phyloP scores from a whole-genome alignment of 2,888 invertebrate genomes.

The Metopia argyrocephala region DNA sequence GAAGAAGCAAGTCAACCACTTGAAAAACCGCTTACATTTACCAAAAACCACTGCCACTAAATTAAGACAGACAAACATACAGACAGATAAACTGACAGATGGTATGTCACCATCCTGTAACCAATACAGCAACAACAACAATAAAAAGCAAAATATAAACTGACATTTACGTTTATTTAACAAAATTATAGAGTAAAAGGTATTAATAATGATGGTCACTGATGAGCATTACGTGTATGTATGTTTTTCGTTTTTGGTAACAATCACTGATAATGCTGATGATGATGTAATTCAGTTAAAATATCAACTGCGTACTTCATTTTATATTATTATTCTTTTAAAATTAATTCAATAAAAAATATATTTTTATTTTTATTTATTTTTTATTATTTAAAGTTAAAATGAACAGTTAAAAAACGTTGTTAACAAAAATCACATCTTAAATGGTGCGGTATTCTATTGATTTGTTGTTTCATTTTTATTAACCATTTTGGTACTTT shows the following conservation, averaged over 20 bases:
- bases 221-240: neutral
- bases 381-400: neutral
- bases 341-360: neutral
- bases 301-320: constrained; percentile 1
- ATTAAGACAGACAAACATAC: neutral
- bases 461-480: neutral
- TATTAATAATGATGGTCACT: neutral
- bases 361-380: neutral
- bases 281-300: constrained; percentile 33
- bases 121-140: constrained; percentile 1
- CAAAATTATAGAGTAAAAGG: neutral
- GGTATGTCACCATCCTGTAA: neutral
- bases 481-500: too few relatives aligned
- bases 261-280: neutral
- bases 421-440: neutral
- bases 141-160: neutral
- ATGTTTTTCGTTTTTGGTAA: neutral
- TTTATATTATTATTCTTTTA: neutral
- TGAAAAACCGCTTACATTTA: constrained; percentile 7
- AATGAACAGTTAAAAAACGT: neutral
- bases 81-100: neutral
- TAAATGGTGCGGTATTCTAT: too few relatives aligned
- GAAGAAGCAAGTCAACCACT: neutral
- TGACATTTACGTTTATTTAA: neutral
- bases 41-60: neutral